Percentiles rank a stretch among this genome's conserved stretches.
phyloP scores from a whole-genome alignment of 64 coral and sea anemone species.

The Trachythela sp. region DNA sequence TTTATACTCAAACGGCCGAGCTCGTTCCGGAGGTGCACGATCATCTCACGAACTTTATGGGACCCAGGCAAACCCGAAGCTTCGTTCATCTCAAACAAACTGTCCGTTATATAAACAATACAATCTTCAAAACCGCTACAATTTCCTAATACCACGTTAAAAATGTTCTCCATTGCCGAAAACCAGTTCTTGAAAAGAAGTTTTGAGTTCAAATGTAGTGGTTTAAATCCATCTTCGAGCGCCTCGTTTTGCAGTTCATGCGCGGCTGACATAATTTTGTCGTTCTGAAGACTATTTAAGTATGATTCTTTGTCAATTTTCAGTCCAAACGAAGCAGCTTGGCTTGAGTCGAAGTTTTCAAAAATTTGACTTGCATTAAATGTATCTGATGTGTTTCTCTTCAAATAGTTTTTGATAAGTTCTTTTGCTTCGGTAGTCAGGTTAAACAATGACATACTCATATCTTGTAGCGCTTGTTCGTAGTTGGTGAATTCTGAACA shows the following conservation, averaged over 20 bases:
- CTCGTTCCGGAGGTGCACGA: neutral
- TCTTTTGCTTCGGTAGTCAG: neutral
- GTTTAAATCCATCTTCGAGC: neutral
- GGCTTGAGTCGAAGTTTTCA: neutral
- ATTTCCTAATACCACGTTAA: neutral
- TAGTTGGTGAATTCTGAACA: neutral
- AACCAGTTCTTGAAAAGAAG: constrained; percentile 13
- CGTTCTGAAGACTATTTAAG: neutral
- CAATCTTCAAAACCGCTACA: constrained; percentile 17
- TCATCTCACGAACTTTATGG: neutral
- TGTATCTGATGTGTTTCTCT: neutral
- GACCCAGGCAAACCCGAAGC: neutral
- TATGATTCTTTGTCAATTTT: neutral
- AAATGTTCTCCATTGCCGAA: neutral
- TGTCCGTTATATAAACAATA: neutral
- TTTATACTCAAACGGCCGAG: neutral
- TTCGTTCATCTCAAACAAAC: neutral
- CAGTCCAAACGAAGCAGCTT: neutral
- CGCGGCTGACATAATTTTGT: neutral
- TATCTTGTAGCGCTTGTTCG: neutral
- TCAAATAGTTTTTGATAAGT: neutral
- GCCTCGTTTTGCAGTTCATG: neutral
- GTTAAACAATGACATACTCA: neutral
- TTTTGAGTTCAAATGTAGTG: neutral
- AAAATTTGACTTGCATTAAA: neutral